Base-by-base conservation (phyloP, 2,797 vertebrate species). In the Channa striata region DNA sequence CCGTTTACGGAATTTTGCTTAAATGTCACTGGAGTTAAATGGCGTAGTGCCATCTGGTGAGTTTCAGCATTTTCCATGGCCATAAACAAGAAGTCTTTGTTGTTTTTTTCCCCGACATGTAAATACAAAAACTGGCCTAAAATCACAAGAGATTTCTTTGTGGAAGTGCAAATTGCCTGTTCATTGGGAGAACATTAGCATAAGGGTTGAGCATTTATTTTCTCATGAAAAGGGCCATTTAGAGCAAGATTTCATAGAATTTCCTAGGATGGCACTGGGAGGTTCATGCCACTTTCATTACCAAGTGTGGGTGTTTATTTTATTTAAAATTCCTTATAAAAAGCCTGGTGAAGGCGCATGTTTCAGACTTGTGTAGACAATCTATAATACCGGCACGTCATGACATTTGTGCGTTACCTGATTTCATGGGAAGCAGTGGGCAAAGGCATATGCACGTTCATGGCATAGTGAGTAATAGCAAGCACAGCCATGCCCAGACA, bases 401-500 rank as follows among this genome's bases (percentile, higher is more conserved):
- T 16, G 23, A 5, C 1, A 37, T 23, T 25, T 48, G 6, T 17
- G 30, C 8, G 57, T 85, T 74, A 99, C 98, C 96, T 99, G 89
- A 95, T 94, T 48, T 98, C 96, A 75, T 93, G 92, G 47, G 95
- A 94, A 8, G 93, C 90, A 33, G 95, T 93, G 0, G 95, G 85
- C 70, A 95, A 83, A 4, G 94, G 87, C 36, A 94, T 90, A 2
- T 93, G 89, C 33, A 68, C 89, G 16, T 77, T 89, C 88, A 94
- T 95, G 70, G 95, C 91, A 1, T 95, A 89, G 82, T 99, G 97
- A 11, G 96, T 97, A 82, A 99, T 99, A 2, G 97, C 97, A 59
- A 99, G 93, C 40, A 99, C 98, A 0, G 98, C 98, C 98, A 99
- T 99, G 0, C 98, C 98, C 90, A 99, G 89, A 11, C 98, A 99